A percentile compares a stretch with the other conserved stretches of the same genome.
Evolutionary conservation across 2,113 vertebrate species (phyloP).

Genomic region (Morone chrysops): DNA sequence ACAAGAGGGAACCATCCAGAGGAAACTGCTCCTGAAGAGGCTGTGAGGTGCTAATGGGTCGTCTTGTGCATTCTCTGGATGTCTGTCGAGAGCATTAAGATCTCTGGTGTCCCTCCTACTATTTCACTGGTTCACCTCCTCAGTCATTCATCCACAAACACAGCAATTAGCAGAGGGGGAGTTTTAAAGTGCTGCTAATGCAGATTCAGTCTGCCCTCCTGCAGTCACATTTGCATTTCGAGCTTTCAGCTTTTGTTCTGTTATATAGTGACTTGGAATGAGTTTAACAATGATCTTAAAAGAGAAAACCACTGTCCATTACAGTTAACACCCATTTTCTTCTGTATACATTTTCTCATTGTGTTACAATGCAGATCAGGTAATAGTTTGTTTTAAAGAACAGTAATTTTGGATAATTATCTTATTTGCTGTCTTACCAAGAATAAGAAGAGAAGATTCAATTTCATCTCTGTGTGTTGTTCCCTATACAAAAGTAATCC

Average conservation of each 20-base stretch:
- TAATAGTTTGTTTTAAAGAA: neutral
- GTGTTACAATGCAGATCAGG: neutral
- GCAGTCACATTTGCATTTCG: conserved; percentile 36
- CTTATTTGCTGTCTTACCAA: neutral
- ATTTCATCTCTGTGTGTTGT: neutral
- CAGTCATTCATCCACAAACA: conserved; percentile 39
- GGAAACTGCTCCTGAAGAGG: conserved; percentile 22
- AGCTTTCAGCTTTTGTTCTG: conserved; percentile 43
- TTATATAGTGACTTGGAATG: neutral
- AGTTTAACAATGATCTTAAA: conserved; percentile 12
- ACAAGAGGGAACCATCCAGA: conserved; percentile 16
- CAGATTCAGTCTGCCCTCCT: conserved; percentile 34
- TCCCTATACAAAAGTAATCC: neutral
- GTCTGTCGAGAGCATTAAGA: conserved; percentile 35
- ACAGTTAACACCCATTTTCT: neutral
- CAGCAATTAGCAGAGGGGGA: conserved; percentile 3
- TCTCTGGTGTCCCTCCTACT: neutral
- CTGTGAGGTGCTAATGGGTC: conserved; percentile 38
- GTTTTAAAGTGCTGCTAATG: conserved; percentile 25
- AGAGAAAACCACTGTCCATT: neutral
- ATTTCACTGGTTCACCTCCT: conserved; percentile 6
- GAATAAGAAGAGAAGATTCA: neutral
- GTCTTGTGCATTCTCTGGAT: conserved; percentile 18
- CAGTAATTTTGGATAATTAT: neutral
- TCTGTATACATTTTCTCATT: neutral